phyloP scores from a whole-genome alignment of 2,888 invertebrate genomes.

The Microplitis manilae region DNA sequence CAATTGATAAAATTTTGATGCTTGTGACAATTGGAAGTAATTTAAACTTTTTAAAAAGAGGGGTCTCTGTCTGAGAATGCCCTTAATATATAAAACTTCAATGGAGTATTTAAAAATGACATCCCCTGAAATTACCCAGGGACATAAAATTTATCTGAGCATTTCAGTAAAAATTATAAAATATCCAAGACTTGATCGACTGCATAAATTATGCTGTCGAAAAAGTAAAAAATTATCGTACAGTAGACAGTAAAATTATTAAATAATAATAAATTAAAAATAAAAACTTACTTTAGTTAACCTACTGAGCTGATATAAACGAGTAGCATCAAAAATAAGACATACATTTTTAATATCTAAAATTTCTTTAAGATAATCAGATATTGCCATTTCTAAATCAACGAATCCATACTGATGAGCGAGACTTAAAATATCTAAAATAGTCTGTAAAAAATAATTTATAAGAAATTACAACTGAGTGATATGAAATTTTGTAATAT shows the following conservation, averaged over 20 bases:
- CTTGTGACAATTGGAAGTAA: too few species aligned
- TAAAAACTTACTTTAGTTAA: slow-evolving; percentile 70
- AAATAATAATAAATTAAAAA: not conserved
- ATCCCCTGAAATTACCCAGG: too few species aligned
- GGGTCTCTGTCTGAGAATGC: too few species aligned
- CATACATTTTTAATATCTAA: slow-evolving; percentile 92
- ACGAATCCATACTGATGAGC: slow-evolving; percentile 97
- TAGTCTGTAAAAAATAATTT: slow-evolving; percentile 62
- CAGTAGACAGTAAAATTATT: not conserved
- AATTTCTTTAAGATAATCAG: slow-evolving; percentile 92
- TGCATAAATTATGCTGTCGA: too few species aligned
- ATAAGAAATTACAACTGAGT: too few species aligned
- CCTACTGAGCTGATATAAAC: slow-evolving; percentile 77
- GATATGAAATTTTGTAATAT: not conserved
- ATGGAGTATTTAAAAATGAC: too few species aligned
- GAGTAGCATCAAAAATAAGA: slow-evolving; percentile 93
- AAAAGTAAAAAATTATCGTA: not conserved
- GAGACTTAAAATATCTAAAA: slow-evolving; percentile 80
- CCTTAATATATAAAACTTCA: too few species aligned
- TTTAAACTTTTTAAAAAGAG: too few species aligned
- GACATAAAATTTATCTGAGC: too few species aligned
- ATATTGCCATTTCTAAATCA: slow-evolving; percentile 92
- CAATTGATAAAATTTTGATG: too few species aligned
- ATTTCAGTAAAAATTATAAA: too few species aligned
- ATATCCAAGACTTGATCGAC: too few species aligned